Evolutionary conservation across 2,888 invertebrate genomes (phyloP), one percentile per base, ranked within the genome.

Genomic region (Arge pagana): DNA sequence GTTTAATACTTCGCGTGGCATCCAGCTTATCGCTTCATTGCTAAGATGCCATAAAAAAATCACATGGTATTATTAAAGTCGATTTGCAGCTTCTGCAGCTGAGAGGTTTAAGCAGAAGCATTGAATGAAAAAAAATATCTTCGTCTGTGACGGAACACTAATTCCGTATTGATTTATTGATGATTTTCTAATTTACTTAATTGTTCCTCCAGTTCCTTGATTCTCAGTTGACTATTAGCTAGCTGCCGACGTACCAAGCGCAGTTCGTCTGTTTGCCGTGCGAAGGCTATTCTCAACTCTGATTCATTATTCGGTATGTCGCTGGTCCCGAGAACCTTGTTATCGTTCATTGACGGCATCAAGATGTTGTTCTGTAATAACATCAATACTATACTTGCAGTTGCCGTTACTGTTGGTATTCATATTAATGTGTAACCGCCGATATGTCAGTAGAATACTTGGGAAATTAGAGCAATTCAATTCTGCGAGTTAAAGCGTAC

Each of bases 191-290:
- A 71, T 50, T 84, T 82, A 30, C 85, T 82, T 7, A 89, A 76
- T 66, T 89, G 85, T 49, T 88, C 87, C 70, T 94, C 93, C 19
- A 94, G 78, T 68, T 93, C 92, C 50, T 87, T 84, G 15, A 93
- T 88, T 39, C 89, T 81, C 62, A 87, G 82, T 69, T 93, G 93
- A 66, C 90, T 89, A 71, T 87, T 84, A 15, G 85, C 82, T 33
- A 93, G 78, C 71, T 92, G 90, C 59, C 89, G 85, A 66, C 88
- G 87, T 33, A 91, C 82, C 61, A 88, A 81, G 59, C 88, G 82
- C 42, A 93, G 79, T 78, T 93, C 93, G 61, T 91, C 90, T 28
- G 85, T 83, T 78, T 93, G 91, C 23, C 85, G 83, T 68, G 87
- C 84, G 71, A 87, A 91, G 1, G 90, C 89, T 63, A 87, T 79